Base-by-base conservation (phyloP, 2,888 invertebrate species). In the Bellardia pandia region DNA sequence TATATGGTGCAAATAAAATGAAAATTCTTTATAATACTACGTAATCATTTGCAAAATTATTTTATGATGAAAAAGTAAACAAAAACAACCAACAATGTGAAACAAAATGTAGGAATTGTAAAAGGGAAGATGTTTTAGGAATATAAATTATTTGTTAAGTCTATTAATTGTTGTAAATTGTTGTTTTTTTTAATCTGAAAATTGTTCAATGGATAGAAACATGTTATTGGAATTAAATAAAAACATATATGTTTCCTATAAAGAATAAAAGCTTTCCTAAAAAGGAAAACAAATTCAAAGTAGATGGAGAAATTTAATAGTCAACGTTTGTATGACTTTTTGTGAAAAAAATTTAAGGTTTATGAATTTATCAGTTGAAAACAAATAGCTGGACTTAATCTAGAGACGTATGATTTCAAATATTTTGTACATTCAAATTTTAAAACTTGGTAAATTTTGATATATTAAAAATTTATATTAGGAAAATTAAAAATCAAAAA, bases 21-120 rank as follows among this genome's bases (percentile, higher is more conserved):
- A 75, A 87, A 87, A 87, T 85, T 87, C 87, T 87, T 87, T 85
- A 45, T 45, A 85, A 78, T 56, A 85, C 87, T 87, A 87, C 87
- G 87, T 87, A 87, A 87, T 87, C 87, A 75, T 78, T 81, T 79
- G 79, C 76, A 58, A 80, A 76, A 85, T 62, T 69, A 69, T 60
- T 69, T 74, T 56, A 72, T 77, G 58, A 40, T 68, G n/a, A 14
- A 48, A 80, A 76, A 56, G 42, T 40, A 64, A 45, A 45, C 45
- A 45, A 16, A 37, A n/a, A 9, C 14, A 23, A 45, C 62, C 62
- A 53, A n/a, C 23, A 23, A 23, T 23, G 1, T 23, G 23, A 23
- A 23, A 23, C 23, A 40, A 62, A 16, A 30, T 33, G 33, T 40
- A 33, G 40, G 66, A 69, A 77, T 64, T 56, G 23, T 68, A 58